Percentiles rank a stretch among this genome's conserved stretches.
phyloP scores from a whole-genome alignment of 1,140 invertebrate genomes.

The Bradynema listronoti region DNA sequence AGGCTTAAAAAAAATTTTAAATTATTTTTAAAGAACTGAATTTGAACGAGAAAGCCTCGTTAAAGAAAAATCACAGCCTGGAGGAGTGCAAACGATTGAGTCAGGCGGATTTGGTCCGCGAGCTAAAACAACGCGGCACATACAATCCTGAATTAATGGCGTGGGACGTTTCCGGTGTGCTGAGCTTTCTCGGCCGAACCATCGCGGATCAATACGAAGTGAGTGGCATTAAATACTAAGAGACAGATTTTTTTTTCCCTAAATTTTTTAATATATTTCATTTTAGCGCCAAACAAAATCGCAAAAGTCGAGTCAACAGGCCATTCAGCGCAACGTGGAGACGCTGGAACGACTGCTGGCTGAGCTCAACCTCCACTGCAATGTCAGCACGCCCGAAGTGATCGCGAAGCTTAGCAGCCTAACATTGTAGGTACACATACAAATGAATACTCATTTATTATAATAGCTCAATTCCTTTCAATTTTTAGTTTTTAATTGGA shows the following conservation, averaged over 20 bases:
- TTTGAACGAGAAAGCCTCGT: slow-evolving; percentile 13
- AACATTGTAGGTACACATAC: too few relatives aligned
- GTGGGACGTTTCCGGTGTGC: slow-evolving; percentile 54
- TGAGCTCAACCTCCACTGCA: slow-evolving; percentile 49
- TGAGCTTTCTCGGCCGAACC: slow-evolving; percentile 53
- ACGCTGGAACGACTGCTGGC: slow-evolving; percentile 48
- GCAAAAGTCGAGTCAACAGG: slow-evolving; percentile 44
- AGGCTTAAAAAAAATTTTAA: slow-evolving; percentile 10
- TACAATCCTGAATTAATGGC: slow-evolving; percentile 58
- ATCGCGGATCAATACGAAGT: slow-evolving; percentile 58
- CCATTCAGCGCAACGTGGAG: slow-evolving; percentile 51
- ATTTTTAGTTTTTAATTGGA: too few relatives aligned
- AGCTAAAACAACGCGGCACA: slow-evolving; percentile 55
- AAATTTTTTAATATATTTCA: neutral
- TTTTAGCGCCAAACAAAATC: slow-evolving; percentile 45
- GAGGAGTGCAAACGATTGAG: slow-evolving; percentile 51
- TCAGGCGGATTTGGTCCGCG: slow-evolving; percentile 49
- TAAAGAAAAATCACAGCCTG: slow-evolving; percentile 47
- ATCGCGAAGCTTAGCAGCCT: slow-evolving; percentile 43
- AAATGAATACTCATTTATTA: too few relatives aligned
- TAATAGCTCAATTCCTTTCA: too few relatives aligned
- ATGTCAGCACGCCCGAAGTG: slow-evolving; percentile 44
- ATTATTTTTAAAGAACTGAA: neutral
- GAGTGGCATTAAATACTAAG: neutral
- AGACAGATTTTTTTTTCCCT: neutral